Base-by-base conservation (phyloP, 2,888 invertebrate genomes). In the Acanthosepion pharaonis region DNA sequence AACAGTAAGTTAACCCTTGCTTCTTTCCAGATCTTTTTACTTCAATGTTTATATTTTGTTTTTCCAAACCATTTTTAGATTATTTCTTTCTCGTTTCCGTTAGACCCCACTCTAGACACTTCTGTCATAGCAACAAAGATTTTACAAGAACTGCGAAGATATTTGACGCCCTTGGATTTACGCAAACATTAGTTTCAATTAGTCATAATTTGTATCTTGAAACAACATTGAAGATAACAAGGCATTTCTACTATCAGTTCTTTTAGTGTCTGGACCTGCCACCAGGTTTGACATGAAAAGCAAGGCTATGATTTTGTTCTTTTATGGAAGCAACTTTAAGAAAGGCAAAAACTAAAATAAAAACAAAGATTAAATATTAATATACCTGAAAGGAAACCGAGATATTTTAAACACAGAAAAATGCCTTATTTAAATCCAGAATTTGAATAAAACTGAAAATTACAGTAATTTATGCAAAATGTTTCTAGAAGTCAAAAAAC, bases 221-320 rank as follows among this genome's bases (percentile, higher is more conserved):
- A n/a, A 78, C n/a, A 15, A n/a, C 78, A 78, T n/a, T 15, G 15
- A 9, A n/a, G 78, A 78, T 78, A n/a, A 78, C 78, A 78, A 78
- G 33, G n/a, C n/a, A 18, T 78, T 78, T 78, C 78, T 33, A 78
- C n/a, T n/a, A 78, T 78, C 33, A n/a, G 78, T 33, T 78, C n/a
- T 78, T 78, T n/a, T 78, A 78, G 78, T 78, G 78, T 78, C 78
- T n/a, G 18, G n/a, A 78, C n/a, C n/a, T 78, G 78, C 78, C 78
- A 78, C 4, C 11, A n/a, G 33, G n/a, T n/a, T 15, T 78, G 78
- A 78, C 78, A 78, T 15, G 78, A 33, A 78, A 78, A 78, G 33
- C 78, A 78, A 78, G 8, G n/a, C 9, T 8, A 55, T 18, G 59
- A 23, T 59, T 20, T 59, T 59, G 6, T 59, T 59, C 20, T 59